Base-by-base conservation (phyloP, 2,797 vertebrate genomes). In the Parauchenoglanis punctatus region DNA sequence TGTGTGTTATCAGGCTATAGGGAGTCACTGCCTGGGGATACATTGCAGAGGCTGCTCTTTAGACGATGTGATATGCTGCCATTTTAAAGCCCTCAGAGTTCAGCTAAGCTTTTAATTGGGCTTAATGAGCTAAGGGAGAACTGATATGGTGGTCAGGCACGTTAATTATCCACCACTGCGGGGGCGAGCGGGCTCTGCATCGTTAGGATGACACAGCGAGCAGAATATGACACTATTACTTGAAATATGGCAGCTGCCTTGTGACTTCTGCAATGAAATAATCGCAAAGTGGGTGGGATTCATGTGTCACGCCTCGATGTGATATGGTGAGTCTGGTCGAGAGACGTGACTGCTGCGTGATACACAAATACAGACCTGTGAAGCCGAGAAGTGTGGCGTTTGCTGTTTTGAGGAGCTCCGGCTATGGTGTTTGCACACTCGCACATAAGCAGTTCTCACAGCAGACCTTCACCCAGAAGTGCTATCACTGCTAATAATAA, bases 61-160 rank as follows among this genome's bases (percentile, higher is more conserved):
- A 56, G 18, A 87, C 70, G 85, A 86, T 84, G 87, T 88, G 88
- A 82, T 91, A 89, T 86, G 59, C 72, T 91, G 73, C 84, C 52
- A 76, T 92, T 80, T 88, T 90, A 88, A 65, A 91, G 28, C 88
- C 59, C 77, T 61, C 67, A 17, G 87, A 82, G 85, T 70, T 88
- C 80, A 88, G 70, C 63, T 83, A 52, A 65, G 44, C 88, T 90
- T 84, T 91, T 85, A 85, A 88, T 85, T 31, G 85, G 86, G 56
- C 72, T 28, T 87, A 88, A 70, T 23, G 61, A 88, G 82, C 85
- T 75, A 82, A 28, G 75, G 81, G 81, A 68, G 75, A 61, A 49
- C 67, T 11, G 85, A 89, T 68, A 72, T 46, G 73, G 31, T 81
- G 75, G 85, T 68, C 85, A 89, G 88, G 81, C 84, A 52, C 61